Percentiles rank a stretch among this genome's conserved stretches.
Conservation (phyloP, 2,797 vertebrate genomes). For the Schizopygopsis malacanthus region DNA sequence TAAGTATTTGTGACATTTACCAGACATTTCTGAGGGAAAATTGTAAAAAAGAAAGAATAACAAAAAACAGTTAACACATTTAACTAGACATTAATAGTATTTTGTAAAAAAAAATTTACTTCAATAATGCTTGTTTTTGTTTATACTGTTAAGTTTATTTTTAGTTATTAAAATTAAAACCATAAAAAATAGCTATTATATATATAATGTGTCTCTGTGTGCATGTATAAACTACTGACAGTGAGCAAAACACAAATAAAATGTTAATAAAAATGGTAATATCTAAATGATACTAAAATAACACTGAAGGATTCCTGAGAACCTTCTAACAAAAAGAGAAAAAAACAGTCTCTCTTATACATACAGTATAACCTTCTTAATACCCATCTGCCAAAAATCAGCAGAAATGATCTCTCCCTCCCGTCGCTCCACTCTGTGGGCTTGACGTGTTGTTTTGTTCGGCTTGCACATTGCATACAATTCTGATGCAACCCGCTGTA, state of each 20-base stretch:
- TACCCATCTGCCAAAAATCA: slow-evolving; percentile 16
- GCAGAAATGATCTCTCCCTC: neutral
- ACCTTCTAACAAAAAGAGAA: neutral
- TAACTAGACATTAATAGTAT: neutral
- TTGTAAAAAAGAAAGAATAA: neutral
- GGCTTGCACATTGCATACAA: slow-evolving; percentile 49
- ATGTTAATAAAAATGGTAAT: neutral
- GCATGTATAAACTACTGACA: too few species aligned
- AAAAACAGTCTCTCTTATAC: neutral
- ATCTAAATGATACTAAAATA: neutral
- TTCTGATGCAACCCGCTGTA: slow-evolving; percentile 64
- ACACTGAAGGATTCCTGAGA: neutral
- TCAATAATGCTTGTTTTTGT: neutral
- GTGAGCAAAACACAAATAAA: neutral
- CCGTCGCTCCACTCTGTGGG: slow-evolving; percentile 3
- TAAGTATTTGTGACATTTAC: neutral
- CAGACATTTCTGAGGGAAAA: neutral
- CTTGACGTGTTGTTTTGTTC: slow-evolving; percentile 52
- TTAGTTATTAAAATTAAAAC: neutral
- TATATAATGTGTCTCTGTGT: too few species aligned
- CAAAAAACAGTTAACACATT: neutral
- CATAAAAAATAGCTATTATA: neutral
- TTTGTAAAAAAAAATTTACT: neutral
- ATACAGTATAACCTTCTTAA: neutral
- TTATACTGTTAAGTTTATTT: neutral